Percentiles rank a stretch among this genome's conserved stretches.
Evolutionary conservation across 2,888 invertebrate genomes (phyloP).

Genomic region (Dinocampus coccinellae): DNA sequence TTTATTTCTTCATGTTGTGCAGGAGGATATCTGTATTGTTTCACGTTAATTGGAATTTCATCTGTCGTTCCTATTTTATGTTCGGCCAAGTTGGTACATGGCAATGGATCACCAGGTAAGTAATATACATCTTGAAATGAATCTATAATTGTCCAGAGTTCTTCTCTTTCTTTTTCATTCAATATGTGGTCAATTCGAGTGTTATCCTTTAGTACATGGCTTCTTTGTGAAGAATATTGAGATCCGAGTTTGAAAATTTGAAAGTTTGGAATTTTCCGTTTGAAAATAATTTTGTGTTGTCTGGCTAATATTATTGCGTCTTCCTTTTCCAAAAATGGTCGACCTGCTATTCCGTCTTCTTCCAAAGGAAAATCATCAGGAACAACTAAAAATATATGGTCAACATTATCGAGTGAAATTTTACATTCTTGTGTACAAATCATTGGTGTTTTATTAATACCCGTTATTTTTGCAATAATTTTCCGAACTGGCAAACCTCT

Average conservation of each 20-base stretch:
- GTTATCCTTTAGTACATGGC: background rate
- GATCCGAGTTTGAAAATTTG: background rate
- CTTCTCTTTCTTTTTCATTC: background rate
- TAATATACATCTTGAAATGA: conserved; percentile 12
- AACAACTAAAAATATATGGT: conserved; percentile 7
- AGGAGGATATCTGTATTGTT: conserved; percentile 30
- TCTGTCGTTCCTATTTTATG: background rate
- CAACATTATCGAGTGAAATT: conserved; percentile 6
- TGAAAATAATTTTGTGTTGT: conserved; percentile 24
- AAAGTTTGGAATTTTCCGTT: background rate
- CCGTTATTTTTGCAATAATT: conserved; percentile 1
- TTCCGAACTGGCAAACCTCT: conserved; percentile 12
- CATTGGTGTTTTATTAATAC: conserved; percentile 24
- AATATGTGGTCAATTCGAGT: conserved; percentile 2
- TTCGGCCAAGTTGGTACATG: background rate
- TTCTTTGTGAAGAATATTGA: background rate
- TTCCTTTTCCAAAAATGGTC: conserved; percentile 24
- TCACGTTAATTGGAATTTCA: conserved; percentile 3
- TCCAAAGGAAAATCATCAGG: conserved; percentile 27
- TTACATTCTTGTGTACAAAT: conserved; percentile 20
- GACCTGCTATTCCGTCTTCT: conserved; percentile 32
- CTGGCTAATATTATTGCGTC: conserved; percentile 17
- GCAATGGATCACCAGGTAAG: background rate
- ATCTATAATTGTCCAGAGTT: conserved; percentile 24
- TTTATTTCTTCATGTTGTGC: conserved; percentile 14